A percentile compares a stretch with the other conserved stretches of the same genome.
Conservation (phyloP, 2,888 invertebrate species). For the Agapostemon virescens region DNA sequence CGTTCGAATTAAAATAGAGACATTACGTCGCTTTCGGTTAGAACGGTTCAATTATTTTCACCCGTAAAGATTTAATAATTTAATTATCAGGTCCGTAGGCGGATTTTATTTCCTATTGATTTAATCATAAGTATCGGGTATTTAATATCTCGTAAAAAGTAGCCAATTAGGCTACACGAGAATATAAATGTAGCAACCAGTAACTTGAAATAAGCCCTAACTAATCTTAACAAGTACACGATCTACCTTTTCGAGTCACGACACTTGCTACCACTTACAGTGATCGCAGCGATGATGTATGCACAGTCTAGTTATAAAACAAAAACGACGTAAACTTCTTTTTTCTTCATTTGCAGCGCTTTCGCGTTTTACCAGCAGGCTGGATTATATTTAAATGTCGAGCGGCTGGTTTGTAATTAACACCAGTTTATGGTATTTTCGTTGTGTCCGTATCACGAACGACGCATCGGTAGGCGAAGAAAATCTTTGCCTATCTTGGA, state of each 20-base stretch:
- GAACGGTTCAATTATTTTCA: neutral
- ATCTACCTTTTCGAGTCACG: slow-evolving; percentile 3
- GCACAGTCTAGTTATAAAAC: neutral
- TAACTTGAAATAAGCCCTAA: slow-evolving; percentile 3
- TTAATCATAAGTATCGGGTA: neutral
- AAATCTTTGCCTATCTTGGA: neutral
- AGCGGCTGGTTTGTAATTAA: neutral
- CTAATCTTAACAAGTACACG: neutral
- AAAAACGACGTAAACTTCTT: neutral
- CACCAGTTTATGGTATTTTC: neutral
- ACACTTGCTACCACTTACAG: neutral
- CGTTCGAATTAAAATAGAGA: neutral
- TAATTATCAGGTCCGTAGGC: neutral
- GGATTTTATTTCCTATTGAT: neutral
- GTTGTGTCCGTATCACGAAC: neutral
- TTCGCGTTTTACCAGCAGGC: neutral
- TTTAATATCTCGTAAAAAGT: neutral
- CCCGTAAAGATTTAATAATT: neutral
- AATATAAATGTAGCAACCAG: slow-evolving; percentile 5
- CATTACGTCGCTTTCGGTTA: neutral
- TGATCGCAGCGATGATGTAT: neutral
- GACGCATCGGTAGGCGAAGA: neutral
- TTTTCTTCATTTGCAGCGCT: neutral
- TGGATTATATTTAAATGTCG: neutral
- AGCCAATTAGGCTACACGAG: neutral